Evolutionary conservation across 2,888 invertebrate genomes (phyloP), one percentile per base, ranked within the genome.

Genomic region (Mesochorus sp.): DNA sequence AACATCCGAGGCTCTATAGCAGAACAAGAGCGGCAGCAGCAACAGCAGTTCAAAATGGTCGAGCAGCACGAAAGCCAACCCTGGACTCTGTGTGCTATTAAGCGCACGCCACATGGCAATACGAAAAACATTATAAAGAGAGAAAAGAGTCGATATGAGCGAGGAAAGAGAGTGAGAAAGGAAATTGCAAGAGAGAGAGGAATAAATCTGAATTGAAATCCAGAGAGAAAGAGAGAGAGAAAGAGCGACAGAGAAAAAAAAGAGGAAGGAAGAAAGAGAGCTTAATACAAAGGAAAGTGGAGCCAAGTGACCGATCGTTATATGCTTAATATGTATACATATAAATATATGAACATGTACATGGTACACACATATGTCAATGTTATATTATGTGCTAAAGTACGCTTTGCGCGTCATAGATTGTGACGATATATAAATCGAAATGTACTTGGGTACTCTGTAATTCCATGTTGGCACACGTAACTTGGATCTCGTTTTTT

Each of bases 61-160:
- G 59, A 76, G 72, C 49, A 79, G 79, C 84, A 83, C 83, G 82
- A 82, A 84, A 78, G 42, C 77, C 79, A 70, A 66, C 61, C 19
- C 67, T 53, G 66, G 79, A 70, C 72, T 73, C 62, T 67, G n/a
- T n/a, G n/a, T n/a, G 75, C 78, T 80, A 85, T 85, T 85, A 85
- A 78, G 76, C 66, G 82, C 86, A 86, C 86, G 86, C 86, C 73
- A 86, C 80, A 74, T 55, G 79, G 84, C 81, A 85, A 84, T 85
- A 81, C 81, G 82, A 86, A 85, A 85, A 83, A 81, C 83, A 85
- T 86, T 85, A 85, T 77, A 57, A 71, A 44, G 55, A 62, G 62
- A 81, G 67, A 31, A 51, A 66, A 14, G 42, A 59, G 17, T 26
- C 2, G 57, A 5, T 21, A 21, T 64, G 37, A 34, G 21, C 34